These are phyloP conservation scores for Ectobius pallidus DNA, from an alignment of 2,888 invertebrate species.

Conservation along the genomic window DNA sequence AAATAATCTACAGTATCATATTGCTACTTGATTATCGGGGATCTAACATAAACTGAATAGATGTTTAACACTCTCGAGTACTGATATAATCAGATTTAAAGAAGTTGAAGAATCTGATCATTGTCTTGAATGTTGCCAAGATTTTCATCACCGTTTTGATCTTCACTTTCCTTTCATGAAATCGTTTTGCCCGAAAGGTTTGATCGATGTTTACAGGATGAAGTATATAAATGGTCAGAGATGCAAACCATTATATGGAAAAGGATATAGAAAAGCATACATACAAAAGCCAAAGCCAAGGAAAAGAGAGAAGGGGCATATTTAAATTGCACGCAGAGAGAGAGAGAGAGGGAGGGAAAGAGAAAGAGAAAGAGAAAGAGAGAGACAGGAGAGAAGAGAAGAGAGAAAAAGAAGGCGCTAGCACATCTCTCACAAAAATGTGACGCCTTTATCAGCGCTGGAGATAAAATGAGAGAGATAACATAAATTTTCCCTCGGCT, in stretches of 20 bases:
- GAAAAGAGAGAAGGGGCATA: slow-evolving; percentile 14
- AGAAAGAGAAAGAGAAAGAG: no score
- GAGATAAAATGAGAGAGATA: slow-evolving; percentile 41
- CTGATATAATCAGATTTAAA: no score
- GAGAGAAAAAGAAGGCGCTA: slow-evolving; percentile 35
- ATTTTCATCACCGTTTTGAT: no score
- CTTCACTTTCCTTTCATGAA: no score
- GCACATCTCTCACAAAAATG: slow-evolving; percentile 42
- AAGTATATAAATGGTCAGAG: slow-evolving; percentile 6
- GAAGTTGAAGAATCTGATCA: no score
- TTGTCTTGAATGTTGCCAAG: no score
- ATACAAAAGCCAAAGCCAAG: neutral
- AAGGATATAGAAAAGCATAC: slow-evolving; percentile 13
- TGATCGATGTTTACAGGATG: slow-evolving; percentile 14
- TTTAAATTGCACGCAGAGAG: slow-evolving; percentile 32
- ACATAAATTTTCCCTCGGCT: slow-evolving; percentile 34
- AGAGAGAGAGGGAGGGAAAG: slow-evolving; percentile 29
- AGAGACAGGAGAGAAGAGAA: slow-evolving; percentile 1
- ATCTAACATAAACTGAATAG: no score
- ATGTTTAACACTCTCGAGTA: no score
- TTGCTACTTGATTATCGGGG: no score
- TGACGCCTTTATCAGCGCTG: slow-evolving; percentile 39
- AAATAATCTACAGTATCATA: no score
- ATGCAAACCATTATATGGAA: slow-evolving; percentile 3
- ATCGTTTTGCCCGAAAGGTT: no score